phyloP scores from a whole-genome alignment of 2,888 invertebrate species.

The Morpho helenor region DNA sequence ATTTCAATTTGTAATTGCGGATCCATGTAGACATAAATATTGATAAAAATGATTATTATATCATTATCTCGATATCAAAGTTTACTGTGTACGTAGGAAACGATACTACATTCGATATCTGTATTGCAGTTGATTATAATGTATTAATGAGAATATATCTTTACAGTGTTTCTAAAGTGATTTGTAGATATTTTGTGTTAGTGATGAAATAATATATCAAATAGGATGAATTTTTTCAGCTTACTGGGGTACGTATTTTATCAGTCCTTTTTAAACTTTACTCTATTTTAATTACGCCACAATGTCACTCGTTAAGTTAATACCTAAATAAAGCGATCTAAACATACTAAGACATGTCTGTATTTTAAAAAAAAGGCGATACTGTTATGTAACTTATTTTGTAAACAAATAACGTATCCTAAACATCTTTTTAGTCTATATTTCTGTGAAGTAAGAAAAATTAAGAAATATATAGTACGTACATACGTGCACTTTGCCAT shows the following conservation, averaged over 20 bases:
- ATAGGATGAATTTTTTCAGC: slow-evolving; percentile 41
- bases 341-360: no score
- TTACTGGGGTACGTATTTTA: slow-evolving; percentile 38
- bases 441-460: no score
- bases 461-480: no score
- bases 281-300: background rate
- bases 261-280: background rate
- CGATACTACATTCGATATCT: slow-evolving; percentile 17
- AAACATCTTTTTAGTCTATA: no score
- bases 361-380: no score
- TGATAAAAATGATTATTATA: slow-evolving; percentile 17
- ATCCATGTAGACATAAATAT: slow-evolving; percentile 18
- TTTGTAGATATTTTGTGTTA: background rate
- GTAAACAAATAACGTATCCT: no score
- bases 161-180: background rate
- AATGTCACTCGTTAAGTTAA: no score
- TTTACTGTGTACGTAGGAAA: slow-evolving; percentile 14
- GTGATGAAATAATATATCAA: slow-evolving; percentile 3
- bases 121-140: slow-evolving; percentile 6
- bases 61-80: slow-evolving; percentile 22
- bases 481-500: no score
- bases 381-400: no score
- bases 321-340: no score
- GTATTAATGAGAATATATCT: slow-evolving; percentile 2
- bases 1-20: slow-evolving; percentile 2